Conservation (phyloP, 2,888 invertebrate genomes). For the Megalurothrips usitatus region DNA sequence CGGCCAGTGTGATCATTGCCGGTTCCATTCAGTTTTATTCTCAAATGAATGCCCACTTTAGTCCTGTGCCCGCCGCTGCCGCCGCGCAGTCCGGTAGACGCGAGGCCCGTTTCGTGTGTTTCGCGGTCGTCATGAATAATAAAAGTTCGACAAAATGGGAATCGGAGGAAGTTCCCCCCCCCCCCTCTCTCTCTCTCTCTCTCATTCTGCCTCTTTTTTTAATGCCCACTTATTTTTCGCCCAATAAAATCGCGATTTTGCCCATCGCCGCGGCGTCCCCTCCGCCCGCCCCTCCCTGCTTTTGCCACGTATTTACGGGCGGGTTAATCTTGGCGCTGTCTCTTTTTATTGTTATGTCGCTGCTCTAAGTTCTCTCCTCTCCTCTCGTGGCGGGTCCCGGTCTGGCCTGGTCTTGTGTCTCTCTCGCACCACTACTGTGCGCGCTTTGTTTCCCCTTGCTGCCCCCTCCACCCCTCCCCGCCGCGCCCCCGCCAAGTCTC, state of each 20-base stretch:
- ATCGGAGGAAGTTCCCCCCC: background rate
- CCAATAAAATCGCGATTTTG: background rate
- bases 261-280: background rate
- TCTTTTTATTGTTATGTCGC: background rate
- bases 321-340: constrained; percentile 5
- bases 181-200: too few species aligned
- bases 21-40: too few species aligned
- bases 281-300: background rate
- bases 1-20: background rate
- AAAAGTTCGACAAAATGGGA: constrained; percentile 1
- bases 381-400: background rate
- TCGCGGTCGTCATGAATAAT: constrained; percentile 1
- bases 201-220: too few species aligned
- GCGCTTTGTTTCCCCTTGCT: background rate
- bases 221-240: background rate
- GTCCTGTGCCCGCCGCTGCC: background rate
- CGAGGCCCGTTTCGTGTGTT: background rate
- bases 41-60: too few species aligned
- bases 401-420: background rate
- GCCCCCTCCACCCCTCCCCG: background rate
- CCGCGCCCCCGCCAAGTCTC: background rate
- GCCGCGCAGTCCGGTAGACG: background rate
- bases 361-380: background rate
- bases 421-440: background rate
- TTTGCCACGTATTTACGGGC: background rate